Base-by-base conservation (phyloP, 2,888 invertebrate genomes). In the Macrophya alboannulata region DNA sequence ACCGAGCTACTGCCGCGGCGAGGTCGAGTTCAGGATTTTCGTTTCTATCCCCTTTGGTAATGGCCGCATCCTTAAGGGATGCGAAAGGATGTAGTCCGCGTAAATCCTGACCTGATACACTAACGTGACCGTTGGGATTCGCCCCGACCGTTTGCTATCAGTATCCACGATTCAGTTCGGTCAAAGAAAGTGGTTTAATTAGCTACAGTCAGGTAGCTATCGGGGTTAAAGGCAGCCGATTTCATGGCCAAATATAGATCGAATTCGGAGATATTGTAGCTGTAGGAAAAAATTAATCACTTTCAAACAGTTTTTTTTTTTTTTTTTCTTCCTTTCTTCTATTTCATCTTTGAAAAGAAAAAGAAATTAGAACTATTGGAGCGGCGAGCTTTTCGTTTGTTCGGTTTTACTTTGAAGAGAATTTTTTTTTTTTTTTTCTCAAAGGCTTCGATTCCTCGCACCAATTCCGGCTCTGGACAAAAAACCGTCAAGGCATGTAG, bases 61-160 rank as follows among this genome's bases (percentile, higher is more conserved):
- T 77, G 77, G 77, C 77, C 31, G 55, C 31, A 55, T 81, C 81
- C 81, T 62, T 81, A 9, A 62, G 81, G 81, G 81, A 81, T 62
- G 40, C 81, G 59, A 81, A 77, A 81, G 81, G 81, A 81, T 81
- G 51, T 62, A 15, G 62, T 62, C 21, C 81, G 40, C 43, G 62
- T 81, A 81, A 81, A 81, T 81, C 81, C 81, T 81, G 59, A 81
- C n/a, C 81, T 81, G 81, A 81, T 62, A 81, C 81, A 81, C 62
- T 43, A 81, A 59, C 81, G 81, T 40, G 62, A 62, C 81, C 81
- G n/a, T 25, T 59, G 59, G 81, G 81, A 81, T 81, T 81, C 25
- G 6, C 81, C 77, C 17, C 77, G n/a, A 31, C 48, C 31, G 51
- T 37, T n/a, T 55, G 51, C 77, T 77, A 77, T 77, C 77, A 55